These are phyloP conservation scores for Cephonodes hylas DNA, from an alignment of 2,888 invertebrate genomes.

Conservation along the genomic window DNA sequence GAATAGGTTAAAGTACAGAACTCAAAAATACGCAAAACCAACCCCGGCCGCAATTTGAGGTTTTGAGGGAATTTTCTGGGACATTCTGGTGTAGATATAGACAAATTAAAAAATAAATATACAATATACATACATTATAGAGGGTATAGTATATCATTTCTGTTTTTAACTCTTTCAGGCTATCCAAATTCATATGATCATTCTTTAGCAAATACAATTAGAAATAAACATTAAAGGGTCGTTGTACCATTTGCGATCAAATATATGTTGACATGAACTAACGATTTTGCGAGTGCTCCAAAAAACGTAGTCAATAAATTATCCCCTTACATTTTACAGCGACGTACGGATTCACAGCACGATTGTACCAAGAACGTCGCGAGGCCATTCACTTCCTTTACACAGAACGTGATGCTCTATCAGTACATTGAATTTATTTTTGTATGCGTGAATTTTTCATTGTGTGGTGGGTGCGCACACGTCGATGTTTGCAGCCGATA, in stretches of 20 bases:
- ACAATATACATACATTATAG: no score
- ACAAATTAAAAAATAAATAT: no score
- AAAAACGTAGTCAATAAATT: slow-evolving; percentile 10
- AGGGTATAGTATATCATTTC: no score
- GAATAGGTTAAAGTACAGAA: no score
- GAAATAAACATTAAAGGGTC: neutral
- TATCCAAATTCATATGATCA: neutral
- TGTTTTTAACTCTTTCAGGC: no score
- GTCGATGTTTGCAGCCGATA: slow-evolving; percentile 34
- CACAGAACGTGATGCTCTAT: slow-evolving; percentile 36
- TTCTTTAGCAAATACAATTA: neutral
- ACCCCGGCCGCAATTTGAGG: no score
- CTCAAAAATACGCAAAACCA: no score
- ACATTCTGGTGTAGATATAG: no score
- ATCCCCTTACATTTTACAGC: slow-evolving; percentile 17
- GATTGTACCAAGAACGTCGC: slow-evolving; percentile 59
- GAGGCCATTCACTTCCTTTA: slow-evolving; percentile 66
- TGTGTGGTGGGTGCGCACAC: slow-evolving; percentile 19
- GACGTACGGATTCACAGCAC: slow-evolving; percentile 54
- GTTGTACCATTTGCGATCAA: neutral
- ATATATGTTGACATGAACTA: neutral
- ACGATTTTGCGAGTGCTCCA: neutral
- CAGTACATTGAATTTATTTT: slow-evolving; percentile 4
- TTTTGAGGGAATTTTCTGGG: no score
- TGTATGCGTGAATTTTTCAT: slow-evolving; percentile 8